phyloP scores from a whole-genome alignment of 1,140 invertebrate genomes.

The Drosophila cardini region DNA sequence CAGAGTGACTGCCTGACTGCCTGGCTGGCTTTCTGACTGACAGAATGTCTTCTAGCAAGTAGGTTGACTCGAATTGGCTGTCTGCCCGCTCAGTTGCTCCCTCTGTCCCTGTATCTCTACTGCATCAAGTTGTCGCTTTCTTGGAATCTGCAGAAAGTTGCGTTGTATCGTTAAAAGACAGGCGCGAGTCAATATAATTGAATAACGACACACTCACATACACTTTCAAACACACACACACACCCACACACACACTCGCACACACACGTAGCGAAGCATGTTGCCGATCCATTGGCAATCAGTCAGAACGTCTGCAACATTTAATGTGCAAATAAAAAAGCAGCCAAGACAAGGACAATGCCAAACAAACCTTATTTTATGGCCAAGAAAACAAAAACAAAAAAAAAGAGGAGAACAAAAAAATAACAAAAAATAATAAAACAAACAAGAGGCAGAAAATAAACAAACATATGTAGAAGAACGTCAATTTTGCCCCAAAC shows the following conservation, averaged over 20 bases:
- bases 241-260: not conserved
- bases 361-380: slow-evolving; percentile 79
- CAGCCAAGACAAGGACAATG: slow-evolving; percentile 66
- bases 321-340: slow-evolving; percentile 84
- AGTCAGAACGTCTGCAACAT: slow-evolving; percentile 79
- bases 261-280: slow-evolving; percentile 15
- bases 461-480: slow-evolving; percentile 55
- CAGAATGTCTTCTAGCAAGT: slow-evolving; percentile 20
- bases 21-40: slow-evolving; percentile 13
- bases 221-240: slow-evolving; percentile 16
- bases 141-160: slow-evolving; percentile 20
- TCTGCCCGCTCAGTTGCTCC: slow-evolving; percentile 11
- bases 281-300: slow-evolving; percentile 67
- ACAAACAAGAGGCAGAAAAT: slow-evolving; percentile 52
- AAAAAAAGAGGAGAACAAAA: too few species aligned
- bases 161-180: slow-evolving; percentile 69
- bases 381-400: slow-evolving; percentile 29
- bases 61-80: slow-evolving; percentile 59
- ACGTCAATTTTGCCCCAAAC: slow-evolving; percentile 13
- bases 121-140: slow-evolving; percentile 13
- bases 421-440: too few species aligned
- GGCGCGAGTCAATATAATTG: slow-evolving; percentile 80
- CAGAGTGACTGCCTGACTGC: slow-evolving; percentile 19
- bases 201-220: slow-evolving; percentile 63
- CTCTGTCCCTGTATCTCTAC: slow-evolving; percentile 4